Conservation (phyloP, 2,888 invertebrate species). For the Lycia hirtaria region DNA sequence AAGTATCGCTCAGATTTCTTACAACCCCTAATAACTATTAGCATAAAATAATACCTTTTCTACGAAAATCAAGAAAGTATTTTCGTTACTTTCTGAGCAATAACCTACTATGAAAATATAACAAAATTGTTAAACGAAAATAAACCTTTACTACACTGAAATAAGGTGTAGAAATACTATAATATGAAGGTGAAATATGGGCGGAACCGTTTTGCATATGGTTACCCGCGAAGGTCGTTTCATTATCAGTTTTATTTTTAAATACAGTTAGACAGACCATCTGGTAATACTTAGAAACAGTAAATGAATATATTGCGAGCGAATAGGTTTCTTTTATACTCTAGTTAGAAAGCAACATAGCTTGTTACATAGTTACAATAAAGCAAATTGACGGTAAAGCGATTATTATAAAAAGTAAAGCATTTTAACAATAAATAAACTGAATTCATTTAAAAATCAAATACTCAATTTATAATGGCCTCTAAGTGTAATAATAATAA, state of each 20-base stretch:
- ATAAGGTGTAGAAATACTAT: conserved; percentile 1
- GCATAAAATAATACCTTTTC: background rate
- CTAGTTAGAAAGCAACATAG: too few species aligned
- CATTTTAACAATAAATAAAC: too few species aligned
- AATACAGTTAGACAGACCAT: background rate
- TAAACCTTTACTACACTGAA: background rate
- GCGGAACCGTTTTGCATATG: conserved; percentile 13
- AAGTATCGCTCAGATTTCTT: too few species aligned
- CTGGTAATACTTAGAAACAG: too few species aligned
- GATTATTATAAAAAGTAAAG: too few species aligned
- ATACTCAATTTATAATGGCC: too few species aligned
- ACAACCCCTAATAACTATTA: background rate
- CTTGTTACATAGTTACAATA: too few species aligned
- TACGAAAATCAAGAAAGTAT: background rate
- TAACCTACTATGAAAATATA: background rate
- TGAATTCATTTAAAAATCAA: too few species aligned
- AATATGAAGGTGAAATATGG: conserved; percentile 12
- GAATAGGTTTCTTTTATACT: too few species aligned
- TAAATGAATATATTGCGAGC: too few species aligned
- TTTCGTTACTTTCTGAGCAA: conserved; percentile 7
- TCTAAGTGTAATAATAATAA: too few species aligned
- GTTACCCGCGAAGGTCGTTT: conserved; percentile 14
- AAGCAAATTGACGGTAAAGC: too few species aligned
- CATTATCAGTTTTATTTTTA: conserved; percentile 22
- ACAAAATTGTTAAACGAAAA: background rate